Conservation (phyloP, 2,888 invertebrate genomes). For the Hydrotaea diabolus region DNA sequence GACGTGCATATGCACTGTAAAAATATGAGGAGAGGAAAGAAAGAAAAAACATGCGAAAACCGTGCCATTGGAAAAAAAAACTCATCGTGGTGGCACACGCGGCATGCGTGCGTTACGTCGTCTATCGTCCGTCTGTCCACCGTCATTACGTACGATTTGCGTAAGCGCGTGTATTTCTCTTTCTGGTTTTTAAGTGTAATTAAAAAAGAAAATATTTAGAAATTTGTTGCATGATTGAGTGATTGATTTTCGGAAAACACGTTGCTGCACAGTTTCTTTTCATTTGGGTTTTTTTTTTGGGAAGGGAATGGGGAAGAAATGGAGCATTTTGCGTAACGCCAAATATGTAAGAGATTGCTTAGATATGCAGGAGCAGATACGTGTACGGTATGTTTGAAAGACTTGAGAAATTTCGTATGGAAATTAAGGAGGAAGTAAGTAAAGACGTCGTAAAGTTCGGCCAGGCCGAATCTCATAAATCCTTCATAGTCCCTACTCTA, state of each 20-base stretch:
- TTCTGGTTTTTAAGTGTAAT: neutral
- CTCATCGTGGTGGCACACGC: neutral
- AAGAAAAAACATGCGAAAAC: neutral
- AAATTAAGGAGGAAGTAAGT: too few species aligned
- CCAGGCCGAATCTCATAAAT: too few species aligned
- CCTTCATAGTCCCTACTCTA: too few species aligned
- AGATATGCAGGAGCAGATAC: neutral
- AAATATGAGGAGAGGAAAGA: neutral
- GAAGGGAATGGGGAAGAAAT: too few species aligned
- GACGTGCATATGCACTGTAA: constrained; percentile 62
- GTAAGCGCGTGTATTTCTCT: neutral
- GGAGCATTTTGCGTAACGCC: neutral
- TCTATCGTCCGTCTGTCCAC: neutral
- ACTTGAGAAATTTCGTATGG: too few species aligned
- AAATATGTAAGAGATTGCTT: neutral
- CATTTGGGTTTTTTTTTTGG: too few species aligned
- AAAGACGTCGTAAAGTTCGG: too few species aligned
- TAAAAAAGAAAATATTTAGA: constrained; percentile 18
- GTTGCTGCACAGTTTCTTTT: neutral
- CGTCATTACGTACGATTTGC: neutral
- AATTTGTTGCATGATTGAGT: constrained; percentile 28
- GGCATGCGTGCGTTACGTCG: neutral
- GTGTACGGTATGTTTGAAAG: too few species aligned
- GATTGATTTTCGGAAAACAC: constrained; percentile 14
- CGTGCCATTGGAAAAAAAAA: neutral